Evolutionary conservation across 2,888 invertebrate species (phyloP).

Genomic region (Amphipoea oculea): DNA sequence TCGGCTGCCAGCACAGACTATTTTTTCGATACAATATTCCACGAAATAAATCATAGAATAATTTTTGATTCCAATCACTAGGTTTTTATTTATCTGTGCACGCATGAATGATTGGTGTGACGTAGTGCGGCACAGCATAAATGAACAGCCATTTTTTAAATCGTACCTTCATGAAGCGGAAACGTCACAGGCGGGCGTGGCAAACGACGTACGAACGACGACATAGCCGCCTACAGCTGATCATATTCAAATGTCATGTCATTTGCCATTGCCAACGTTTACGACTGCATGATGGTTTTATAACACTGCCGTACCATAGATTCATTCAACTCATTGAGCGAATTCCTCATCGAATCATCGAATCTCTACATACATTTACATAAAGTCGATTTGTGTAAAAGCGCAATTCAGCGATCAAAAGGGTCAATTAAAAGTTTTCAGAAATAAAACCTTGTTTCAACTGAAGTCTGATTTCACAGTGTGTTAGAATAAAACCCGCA

Average conservation of each 20-base stretch:
- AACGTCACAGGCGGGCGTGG: conserved; percentile 22
- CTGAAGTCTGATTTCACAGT: conserved; percentile 17
- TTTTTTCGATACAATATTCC: conserved; percentile 43
- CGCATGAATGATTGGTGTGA: conserved; percentile 52
- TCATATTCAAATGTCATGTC: conserved; percentile 59
- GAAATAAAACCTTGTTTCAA: conserved; percentile 19
- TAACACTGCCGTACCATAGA: conserved; percentile 20
- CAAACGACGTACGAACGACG: conserved; percentile 36
- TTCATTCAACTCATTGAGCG: conserved; percentile 10
- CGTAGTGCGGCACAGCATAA: conserved; percentile 43
- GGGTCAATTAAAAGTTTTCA: conserved; percentile 51
- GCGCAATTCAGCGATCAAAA: conserved; percentile 25
- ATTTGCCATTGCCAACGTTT: conserved; percentile 29
- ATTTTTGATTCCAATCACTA: conserved; percentile 51
- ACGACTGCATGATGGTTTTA: conserved; percentile 27
- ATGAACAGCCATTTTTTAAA: conserved; percentile 44
- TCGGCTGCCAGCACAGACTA: conserved; percentile 3
- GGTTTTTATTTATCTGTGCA: conserved; percentile 40
- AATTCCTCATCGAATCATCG: conserved; percentile 17
- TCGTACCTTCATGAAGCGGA: conserved; percentile 7
- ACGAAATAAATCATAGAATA: conserved; percentile 57
- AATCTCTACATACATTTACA: conserved; percentile 41
- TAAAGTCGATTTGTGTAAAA: conserved; percentile 32
- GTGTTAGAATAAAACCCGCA: conserved; percentile 29
- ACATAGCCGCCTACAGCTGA: conserved; percentile 26